Evolutionary conservation across 2,888 invertebrate species (phyloP).

Genomic region (Theretra japonica): DNA sequence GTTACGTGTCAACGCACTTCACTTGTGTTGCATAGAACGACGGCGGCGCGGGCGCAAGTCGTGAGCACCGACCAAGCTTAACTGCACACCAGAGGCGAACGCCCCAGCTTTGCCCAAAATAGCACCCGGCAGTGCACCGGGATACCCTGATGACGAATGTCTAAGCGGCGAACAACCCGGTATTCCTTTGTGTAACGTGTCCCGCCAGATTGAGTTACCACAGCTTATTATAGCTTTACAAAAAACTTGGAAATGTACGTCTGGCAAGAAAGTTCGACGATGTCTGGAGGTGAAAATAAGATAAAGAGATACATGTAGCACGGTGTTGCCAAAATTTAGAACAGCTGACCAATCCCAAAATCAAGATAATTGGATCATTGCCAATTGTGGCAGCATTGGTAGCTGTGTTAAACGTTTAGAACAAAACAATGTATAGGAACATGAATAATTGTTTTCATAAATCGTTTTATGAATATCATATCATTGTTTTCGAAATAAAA

Average conservation of each 20-base stretch:
- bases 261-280: conserved; percentile 51
- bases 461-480: no score
- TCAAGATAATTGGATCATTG: conserved; percentile 67
- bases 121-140: conserved; percentile 81
- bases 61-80: conserved; percentile 71
- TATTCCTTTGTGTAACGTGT: conserved; percentile 64
- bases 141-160: conserved; percentile 76
- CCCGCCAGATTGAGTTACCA: conserved; percentile 49
- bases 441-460: conserved; percentile 1
- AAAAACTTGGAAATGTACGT: conserved; percentile 43
- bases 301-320: conserved; percentile 61
- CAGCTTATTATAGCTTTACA: conserved; percentile 30
- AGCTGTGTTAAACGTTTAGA: neutral
- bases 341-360: conserved; percentile 61
- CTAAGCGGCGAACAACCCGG: conserved; percentile 51
- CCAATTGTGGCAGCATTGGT: conserved; percentile 51
- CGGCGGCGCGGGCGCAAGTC: conserved; percentile 65
- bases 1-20: conserved; percentile 84
- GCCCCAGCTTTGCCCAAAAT: conserved; percentile 77
- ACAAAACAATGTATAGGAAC: conserved; percentile 16
- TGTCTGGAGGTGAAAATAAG: conserved; percentile 75
- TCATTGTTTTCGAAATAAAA: no score
- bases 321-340: conserved; percentile 74
- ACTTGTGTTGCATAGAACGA: conserved; percentile 68
- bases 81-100: conserved; percentile 75